Conservation (phyloP, 2,888 invertebrate species). For the Leptinotarsa haldemani region DNA sequence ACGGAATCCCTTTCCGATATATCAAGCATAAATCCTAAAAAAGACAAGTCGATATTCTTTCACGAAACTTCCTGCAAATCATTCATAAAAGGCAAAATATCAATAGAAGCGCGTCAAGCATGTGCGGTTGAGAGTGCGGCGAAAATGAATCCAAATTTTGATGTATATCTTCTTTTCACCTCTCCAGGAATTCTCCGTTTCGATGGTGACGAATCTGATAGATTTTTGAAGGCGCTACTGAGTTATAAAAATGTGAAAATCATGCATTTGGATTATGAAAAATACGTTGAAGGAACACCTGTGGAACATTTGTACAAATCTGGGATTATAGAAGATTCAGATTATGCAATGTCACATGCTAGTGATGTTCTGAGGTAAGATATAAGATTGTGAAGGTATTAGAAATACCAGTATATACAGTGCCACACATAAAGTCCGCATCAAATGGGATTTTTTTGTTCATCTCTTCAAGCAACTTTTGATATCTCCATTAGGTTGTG, state of each 20-base stretch:
- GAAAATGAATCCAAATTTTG: slow-evolving; percentile 69
- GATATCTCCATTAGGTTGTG: too few relatives aligned
- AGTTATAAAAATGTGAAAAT: slow-evolving; percentile 69
- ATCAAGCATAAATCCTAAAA: slow-evolving; percentile 52
- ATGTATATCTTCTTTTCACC: slow-evolving; percentile 70
- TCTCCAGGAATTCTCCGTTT: slow-evolving; percentile 63
- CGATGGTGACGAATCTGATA: slow-evolving; percentile 55
- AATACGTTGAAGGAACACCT: slow-evolving; percentile 70
- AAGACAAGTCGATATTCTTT: slow-evolving; percentile 72
- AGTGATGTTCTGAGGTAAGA: slow-evolving; percentile 71
- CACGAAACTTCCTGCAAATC: slow-evolving; percentile 74
- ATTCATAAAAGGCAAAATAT: slow-evolving; percentile 61
- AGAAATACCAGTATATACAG: too few relatives aligned
- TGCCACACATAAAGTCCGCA: too few relatives aligned
- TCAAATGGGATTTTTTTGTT: too few relatives aligned
- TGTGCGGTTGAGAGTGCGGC: slow-evolving; percentile 79
- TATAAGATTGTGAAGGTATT: background rate
- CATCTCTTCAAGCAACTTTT: too few relatives aligned
- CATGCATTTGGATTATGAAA: slow-evolving; percentile 67
- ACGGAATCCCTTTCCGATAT: slow-evolving; percentile 57
- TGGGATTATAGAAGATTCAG: slow-evolving; percentile 67
- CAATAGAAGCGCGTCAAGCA: slow-evolving; percentile 71
- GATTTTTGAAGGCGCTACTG: slow-evolving; percentile 61
- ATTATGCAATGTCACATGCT: slow-evolving; percentile 72
- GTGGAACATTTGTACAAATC: slow-evolving; percentile 69